These are phyloP conservation scores for Cotesia chilonis DNA, from an alignment of 1,140 invertebrate species.

Conservation along the genomic window DNA sequence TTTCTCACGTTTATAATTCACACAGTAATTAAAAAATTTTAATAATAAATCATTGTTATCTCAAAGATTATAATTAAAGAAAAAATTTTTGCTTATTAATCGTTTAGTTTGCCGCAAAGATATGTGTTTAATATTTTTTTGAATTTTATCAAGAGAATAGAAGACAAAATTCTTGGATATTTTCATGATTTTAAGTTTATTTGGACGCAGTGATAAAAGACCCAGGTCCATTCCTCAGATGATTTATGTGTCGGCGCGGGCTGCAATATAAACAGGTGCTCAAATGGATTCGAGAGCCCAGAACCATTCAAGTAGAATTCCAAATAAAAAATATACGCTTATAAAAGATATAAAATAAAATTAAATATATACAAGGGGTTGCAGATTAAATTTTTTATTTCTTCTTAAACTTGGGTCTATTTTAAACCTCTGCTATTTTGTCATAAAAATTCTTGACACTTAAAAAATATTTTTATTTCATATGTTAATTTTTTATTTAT, in stretches of 20 bases:
- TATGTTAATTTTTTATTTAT: background rate
- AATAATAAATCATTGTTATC: no score
- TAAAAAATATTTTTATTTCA: background rate
- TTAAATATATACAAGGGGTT: slow-evolving; percentile 13
- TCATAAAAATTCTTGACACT: slow-evolving; percentile 40
- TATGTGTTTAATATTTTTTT: background rate
- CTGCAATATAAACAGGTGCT: slow-evolving; percentile 46
- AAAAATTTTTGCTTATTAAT: no score
- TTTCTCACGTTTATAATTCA: no score
- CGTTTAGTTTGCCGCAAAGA: background rate
- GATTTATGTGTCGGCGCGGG: slow-evolving; percentile 43
- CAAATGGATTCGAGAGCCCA: slow-evolving; percentile 23
- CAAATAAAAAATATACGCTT: slow-evolving; percentile 30
- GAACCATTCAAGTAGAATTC: slow-evolving; percentile 37
- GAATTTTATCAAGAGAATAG: background rate
- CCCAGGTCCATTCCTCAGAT: slow-evolving; percentile 41
- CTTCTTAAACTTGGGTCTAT: slow-evolving; percentile 17
- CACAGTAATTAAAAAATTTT: no score
- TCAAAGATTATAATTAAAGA: no score
- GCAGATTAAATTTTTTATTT: slow-evolving; percentile 5
- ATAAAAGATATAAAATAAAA: slow-evolving; percentile 16
- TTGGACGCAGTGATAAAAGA: slow-evolving; percentile 41
- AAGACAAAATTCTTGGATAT: background rate
- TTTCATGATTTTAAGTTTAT: slow-evolving; percentile 28
- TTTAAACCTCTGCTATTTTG: slow-evolving; percentile 39